These are phyloP conservation scores for Pangasius sanitwongsei DNA, from an alignment of 2,797 vertebrate genomes.

Conservation along the genomic window DNA sequence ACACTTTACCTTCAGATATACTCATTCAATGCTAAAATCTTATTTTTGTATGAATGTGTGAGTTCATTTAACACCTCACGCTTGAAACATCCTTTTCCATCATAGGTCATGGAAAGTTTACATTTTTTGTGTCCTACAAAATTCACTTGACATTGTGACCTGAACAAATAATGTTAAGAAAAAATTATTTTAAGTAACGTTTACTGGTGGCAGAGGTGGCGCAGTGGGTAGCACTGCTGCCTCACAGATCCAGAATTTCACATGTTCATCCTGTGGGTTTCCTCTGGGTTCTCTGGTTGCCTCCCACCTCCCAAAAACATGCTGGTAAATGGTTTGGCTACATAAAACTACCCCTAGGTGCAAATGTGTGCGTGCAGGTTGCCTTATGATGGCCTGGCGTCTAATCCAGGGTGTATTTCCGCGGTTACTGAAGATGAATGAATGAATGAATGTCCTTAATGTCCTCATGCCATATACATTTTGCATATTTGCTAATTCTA, in stretches of 20 bases:
- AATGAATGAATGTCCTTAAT: background rate
- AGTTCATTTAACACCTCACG: background rate
- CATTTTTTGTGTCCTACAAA: background rate
- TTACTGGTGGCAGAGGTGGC: background rate
- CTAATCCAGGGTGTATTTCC: background rate
- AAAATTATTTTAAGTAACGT: background rate
- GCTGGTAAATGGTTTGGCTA: background rate
- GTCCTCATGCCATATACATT: background rate
- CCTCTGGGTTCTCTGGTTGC: background rate
- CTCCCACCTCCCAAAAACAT: background rate
- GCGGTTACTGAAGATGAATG: background rate
- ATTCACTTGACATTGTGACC: background rate
- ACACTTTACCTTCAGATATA: background rate
- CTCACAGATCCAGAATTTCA: background rate
- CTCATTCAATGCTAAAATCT: background rate
- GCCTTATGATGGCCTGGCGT: background rate
- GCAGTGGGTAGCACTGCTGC: background rate
- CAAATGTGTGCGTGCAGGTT: no score
- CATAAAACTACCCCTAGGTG: background rate
- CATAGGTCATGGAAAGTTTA: background rate
- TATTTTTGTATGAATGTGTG: background rate
- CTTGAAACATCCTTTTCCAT: background rate
- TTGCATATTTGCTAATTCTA: background rate
- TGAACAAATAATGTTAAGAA: background rate
- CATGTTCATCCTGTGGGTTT: background rate